A percentile compares a stretch with the other conserved stretches of the same genome.
phyloP scores from a whole-genome alignment of 2,888 invertebrate species.

The Melieria picta region DNA sequence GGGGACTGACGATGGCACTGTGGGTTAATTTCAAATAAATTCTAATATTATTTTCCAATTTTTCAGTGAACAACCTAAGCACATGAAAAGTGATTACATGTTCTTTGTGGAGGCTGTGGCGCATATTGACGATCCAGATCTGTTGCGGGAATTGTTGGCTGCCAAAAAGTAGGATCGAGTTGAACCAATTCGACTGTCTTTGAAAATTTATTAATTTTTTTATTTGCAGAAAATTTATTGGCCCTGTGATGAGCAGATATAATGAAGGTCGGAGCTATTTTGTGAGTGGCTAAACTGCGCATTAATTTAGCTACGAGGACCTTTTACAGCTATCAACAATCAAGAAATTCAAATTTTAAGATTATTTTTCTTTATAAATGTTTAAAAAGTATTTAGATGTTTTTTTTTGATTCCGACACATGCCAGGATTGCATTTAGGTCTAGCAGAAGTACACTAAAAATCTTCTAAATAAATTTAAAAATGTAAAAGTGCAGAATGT shows the following conservation, averaged over 20 bases:
- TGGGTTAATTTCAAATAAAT: constrained; percentile 68
- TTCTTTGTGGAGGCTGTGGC: constrained; percentile 88
- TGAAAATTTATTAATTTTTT: not conserved
- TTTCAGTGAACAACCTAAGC: constrained; percentile 80
- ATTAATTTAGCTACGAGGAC: constrained; percentile 95
- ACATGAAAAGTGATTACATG: constrained; percentile 83
- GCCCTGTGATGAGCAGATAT: constrained; percentile 85
- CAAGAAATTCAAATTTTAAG: no score
- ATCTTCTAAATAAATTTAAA: no score
- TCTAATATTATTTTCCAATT: not conserved
- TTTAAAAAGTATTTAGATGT: no score
- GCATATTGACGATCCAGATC: constrained; percentile 80
- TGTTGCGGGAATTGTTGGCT: constrained; percentile 79
- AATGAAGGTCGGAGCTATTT: constrained; percentile 97
- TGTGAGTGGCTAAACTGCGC: constrained; percentile 98
- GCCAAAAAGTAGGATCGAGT: constrained; percentile 70
- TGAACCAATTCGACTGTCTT: not conserved
- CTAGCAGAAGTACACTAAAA: no score
- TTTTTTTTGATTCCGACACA: no score
- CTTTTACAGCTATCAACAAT: constrained; percentile 80
- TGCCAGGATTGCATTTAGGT: no score
- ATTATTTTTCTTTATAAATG: no score
- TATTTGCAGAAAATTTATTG: constrained; percentile 65
- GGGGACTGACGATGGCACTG: constrained; percentile 86
- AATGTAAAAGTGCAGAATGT: no score